These are phyloP conservation scores for Anhinga rufa DNA, from an alignment of 2,113 vertebrate species.

Conservation along the genomic window DNA sequence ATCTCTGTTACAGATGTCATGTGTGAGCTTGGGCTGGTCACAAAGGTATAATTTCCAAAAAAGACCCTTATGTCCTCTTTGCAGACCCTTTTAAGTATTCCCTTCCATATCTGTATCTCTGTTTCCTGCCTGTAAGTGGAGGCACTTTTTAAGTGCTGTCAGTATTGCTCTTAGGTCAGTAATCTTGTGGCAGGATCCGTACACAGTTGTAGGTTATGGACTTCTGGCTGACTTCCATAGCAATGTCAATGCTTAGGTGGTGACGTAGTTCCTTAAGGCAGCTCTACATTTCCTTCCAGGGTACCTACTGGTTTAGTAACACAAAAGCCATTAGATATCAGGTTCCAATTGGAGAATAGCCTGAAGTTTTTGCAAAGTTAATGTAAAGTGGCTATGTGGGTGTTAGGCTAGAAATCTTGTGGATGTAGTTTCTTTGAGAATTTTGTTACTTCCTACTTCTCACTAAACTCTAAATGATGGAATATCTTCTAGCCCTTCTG, in stretches of 20 bases:
- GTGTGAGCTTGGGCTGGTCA: not conserved
- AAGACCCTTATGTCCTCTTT: not conserved
- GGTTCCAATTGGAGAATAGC: not conserved
- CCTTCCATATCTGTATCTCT: not conserved
- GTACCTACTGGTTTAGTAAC: not conserved
- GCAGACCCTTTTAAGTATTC: not conserved
- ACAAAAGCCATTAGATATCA: not conserved
- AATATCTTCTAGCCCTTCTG: not conserved
- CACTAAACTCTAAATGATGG: not conserved
- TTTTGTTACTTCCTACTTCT: not conserved
- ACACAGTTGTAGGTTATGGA: not conserved
- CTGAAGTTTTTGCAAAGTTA: not conserved
- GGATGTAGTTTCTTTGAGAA: not conserved
- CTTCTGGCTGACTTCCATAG: not conserved
- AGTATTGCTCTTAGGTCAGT: not conserved
- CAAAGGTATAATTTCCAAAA: not conserved
- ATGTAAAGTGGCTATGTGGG: not conserved
- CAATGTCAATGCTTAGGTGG: not conserved
- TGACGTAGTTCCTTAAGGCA: not conserved
- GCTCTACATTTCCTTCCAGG: not conserved
- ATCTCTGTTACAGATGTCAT: not conserved
- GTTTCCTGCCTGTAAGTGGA: not conserved
- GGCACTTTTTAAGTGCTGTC: not conserved
- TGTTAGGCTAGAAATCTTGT: not conserved
- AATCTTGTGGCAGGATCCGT: not conserved